Base-by-base conservation (phyloP, 2,797 vertebrate genomes). In the Lepidocolaptes lacrymiger region DNA sequence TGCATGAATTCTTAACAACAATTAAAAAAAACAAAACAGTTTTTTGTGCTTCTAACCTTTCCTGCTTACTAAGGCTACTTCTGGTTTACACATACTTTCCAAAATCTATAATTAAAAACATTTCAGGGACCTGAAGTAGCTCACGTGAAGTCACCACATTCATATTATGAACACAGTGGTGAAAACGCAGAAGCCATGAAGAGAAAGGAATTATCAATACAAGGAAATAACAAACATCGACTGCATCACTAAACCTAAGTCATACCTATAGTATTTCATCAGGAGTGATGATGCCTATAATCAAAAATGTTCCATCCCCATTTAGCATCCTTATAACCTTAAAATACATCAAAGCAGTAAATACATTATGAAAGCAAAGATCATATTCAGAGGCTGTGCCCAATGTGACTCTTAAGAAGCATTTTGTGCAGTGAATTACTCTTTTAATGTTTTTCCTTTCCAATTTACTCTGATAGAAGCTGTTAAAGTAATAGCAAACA, bases 401-500 rank as follows among this genome's bases (percentile, higher is more conserved):
- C 89, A 92, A 90, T 36, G 51, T 49, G 73, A 77, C 37, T 88
- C 61, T 95, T 81, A 95, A 96, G 80, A 86, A 90, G 36, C 17
- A 41, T 82, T 96, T 88, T 86, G 52, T 32, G 44, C 39, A 27
- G 7, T 71, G 68, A 84, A 95, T 95, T 90, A 91, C 72, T 89
- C 80, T 83, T 89, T 89, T 86, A 95, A 93, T 96, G 86, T 86
- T 85, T 91, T 67, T 78, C 22, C 72, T 90, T 95, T 95, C 63
- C 68, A 96, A 68, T 96, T 95, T 96, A 78, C 77, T 89, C 80
- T 85, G n/a, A 69, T 44, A 91, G 71, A 95, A 93, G 88, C 86
- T 91, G 91, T 95, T 94, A 89, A 94, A 95, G 46, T 89, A 97
- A 97, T 28, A 12, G 54, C 58, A 92, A 41, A 91, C 0, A 1